A percentile compares a stretch with the other conserved stretches of the same genome.
phyloP scores from a whole-genome alignment of 2,797 vertebrate genomes.

The Ctenosaura bakeri region DNA sequence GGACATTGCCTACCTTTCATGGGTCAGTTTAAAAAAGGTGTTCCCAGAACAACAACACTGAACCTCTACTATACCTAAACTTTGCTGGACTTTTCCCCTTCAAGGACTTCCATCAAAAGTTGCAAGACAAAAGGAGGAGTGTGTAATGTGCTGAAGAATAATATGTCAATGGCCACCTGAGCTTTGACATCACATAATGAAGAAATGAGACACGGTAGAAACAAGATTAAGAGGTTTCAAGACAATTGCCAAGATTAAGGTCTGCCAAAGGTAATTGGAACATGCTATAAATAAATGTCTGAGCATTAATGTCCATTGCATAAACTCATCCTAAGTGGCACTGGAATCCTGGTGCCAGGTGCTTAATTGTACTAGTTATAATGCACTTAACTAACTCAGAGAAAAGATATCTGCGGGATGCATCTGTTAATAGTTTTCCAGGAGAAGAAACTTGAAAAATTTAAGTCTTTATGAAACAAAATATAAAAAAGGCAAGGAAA shows the following conservation, averaged over 20 bases:
- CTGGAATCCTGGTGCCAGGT: background rate
- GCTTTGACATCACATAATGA: conserved; percentile 51
- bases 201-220: conserved; percentile 52
- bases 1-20: conserved; percentile 48
- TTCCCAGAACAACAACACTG: background rate
- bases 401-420: conserved; percentile 36
- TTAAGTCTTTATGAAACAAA: conserved; percentile 46
- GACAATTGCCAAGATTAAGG: conserved; percentile 62
- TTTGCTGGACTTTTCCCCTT: conserved; percentile 52
- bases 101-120: conserved; percentile 55
- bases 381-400: conserved; percentile 15
- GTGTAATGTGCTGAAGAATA: conserved; percentile 23
- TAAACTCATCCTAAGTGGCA: conserved; percentile 65
- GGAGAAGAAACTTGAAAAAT: background rate
- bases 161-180: conserved; percentile 30
- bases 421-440: background rate
- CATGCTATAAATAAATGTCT: conserved; percentile 63
- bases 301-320: conserved; percentile 63
- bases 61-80: background rate
- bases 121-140: conserved; percentile 21
- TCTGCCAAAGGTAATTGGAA: conserved; percentile 67
- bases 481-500: background rate
- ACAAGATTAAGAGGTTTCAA: conserved; percentile 23
- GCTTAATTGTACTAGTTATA: conserved; percentile 17
- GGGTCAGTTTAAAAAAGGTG: background rate